Evolutionary conservation across 2,888 invertebrate genomes (phyloP).

Genomic region (Aethes cnicana): DNA sequence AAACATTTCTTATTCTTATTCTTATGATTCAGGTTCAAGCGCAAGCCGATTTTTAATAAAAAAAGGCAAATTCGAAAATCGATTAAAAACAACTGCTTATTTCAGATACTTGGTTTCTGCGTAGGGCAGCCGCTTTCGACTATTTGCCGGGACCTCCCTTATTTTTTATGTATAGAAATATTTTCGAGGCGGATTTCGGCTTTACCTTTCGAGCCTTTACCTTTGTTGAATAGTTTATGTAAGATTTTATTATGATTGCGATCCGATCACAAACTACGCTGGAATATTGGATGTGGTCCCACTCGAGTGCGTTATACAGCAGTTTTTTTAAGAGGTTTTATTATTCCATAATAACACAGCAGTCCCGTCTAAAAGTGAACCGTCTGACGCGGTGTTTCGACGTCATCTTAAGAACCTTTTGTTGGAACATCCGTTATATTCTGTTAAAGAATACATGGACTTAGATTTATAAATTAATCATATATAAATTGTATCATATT

Average conservation of each 20-base stretch:
- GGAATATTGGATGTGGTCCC: slow-evolving; percentile 18
- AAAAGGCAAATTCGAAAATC: too few relatives aligned
- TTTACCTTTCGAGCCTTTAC: slow-evolving; percentile 16
- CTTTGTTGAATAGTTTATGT: slow-evolving; percentile 31
- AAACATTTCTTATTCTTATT: too few relatives aligned
- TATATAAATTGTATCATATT: not conserved
- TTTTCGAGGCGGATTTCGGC: slow-evolving; percentile 19
- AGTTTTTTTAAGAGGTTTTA: slow-evolving; percentile 8
- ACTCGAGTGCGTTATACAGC: slow-evolving; percentile 14
- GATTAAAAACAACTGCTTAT: too few relatives aligned
- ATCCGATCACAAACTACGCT: slow-evolving; percentile 21
- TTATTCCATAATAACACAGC: not conserved
- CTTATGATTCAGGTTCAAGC: too few relatives aligned
- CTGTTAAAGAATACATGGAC: too few relatives aligned
- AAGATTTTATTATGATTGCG: slow-evolving; percentile 31
- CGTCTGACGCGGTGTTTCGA: not conserved
- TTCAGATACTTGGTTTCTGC: too few relatives aligned
- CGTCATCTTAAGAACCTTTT: too few relatives aligned
- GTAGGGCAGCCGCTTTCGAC: too few relatives aligned
- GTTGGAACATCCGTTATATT: too few relatives aligned
- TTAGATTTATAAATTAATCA: not conserved
- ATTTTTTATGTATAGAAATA: slow-evolving; percentile 30
- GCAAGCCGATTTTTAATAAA: too few relatives aligned
- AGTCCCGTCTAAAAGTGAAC: slow-evolving; percentile 1
- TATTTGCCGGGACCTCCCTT: slow-evolving; percentile 14